A percentile compares a stretch with the other conserved stretches of the same genome.
phyloP scores from a whole-genome alignment of 2,888 invertebrate species.

The Hirtodrosophila trivittata region DNA sequence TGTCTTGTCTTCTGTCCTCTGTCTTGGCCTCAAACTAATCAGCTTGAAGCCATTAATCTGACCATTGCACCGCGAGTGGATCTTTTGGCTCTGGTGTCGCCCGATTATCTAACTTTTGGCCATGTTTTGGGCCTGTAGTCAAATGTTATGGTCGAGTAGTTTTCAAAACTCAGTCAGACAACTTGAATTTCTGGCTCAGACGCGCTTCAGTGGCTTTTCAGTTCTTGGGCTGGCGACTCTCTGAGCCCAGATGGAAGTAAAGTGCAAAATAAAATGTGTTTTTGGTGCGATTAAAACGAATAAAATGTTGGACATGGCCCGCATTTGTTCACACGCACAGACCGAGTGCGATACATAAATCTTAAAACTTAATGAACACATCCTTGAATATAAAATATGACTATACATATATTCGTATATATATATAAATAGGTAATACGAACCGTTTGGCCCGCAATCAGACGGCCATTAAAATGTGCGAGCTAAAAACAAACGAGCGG shows the following conservation, averaged over 20 bases:
- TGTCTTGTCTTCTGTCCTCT: constrained; percentile 29
- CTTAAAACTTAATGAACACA: constrained; percentile 21
- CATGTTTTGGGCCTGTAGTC: constrained; percentile 31
- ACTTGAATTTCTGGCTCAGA: constrained; percentile 73
- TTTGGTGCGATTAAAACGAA: constrained; percentile 10
- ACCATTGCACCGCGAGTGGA: constrained; percentile 36
- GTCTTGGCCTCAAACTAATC: constrained; percentile 76
- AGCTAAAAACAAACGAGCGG: constrained; percentile 61
- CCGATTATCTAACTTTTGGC: constrained; percentile 69
- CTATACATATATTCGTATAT: constrained; percentile 29
- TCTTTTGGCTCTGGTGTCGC: constrained; percentile 42
- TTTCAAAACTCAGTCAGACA: constrained; percentile 55
- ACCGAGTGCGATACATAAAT: constrained; percentile 22
- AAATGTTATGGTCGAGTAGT: constrained; percentile 60
- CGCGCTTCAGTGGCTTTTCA: constrained; percentile 58
- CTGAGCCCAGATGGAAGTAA: constrained; percentile 10
- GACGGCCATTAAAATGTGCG: constrained; percentile 62
- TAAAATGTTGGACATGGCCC: constrained; percentile 31
- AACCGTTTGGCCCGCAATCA: constrained; percentile 61
- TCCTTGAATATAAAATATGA: constrained; percentile 45
- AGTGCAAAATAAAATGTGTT: constrained; percentile 53
- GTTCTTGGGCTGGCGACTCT: constrained; percentile 48
- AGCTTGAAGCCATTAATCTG: constrained; percentile 78
- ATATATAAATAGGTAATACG: constrained; percentile 46
- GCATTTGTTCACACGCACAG: constrained; percentile 60